Percentiles rank a stretch among this genome's conserved stretches.
These are phyloP conservation scores for Pseudanteris insignis DNA, from an alignment of 2,888 invertebrate genomes.

Conservation along the genomic window DNA sequence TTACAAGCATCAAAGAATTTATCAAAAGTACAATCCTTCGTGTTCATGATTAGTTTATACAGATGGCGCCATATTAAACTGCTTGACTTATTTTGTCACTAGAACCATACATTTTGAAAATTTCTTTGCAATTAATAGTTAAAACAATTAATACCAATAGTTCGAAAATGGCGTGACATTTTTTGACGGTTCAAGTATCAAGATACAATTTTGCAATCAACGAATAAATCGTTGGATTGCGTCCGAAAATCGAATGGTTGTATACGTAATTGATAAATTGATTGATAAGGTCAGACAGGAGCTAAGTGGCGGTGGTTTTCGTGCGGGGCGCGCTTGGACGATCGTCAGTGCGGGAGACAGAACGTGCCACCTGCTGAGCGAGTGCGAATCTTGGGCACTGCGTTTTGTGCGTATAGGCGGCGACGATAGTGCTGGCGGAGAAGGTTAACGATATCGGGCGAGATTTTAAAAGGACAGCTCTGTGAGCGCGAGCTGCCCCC, in stretches of 20 bases:
- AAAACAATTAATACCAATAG: too few species aligned
- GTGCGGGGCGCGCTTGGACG: constrained; percentile 7
- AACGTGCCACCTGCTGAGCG: constrained; percentile 29
- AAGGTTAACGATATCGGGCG: constrained; percentile 56
- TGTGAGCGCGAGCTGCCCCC: constrained; percentile 49
- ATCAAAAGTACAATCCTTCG: too few species aligned
- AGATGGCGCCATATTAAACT: too few species aligned
- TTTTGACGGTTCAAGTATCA: too few species aligned
- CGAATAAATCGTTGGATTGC: not conserved
- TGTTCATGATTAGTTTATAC: too few species aligned
- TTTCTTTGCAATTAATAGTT: too few species aligned
- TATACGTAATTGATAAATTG: constrained; percentile 24
- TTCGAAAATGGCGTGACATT: too few species aligned
- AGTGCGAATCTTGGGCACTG: constrained; percentile 30
- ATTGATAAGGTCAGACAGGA: constrained; percentile 16
- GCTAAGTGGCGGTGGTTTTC: constrained; percentile 13
- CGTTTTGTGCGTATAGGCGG: constrained; percentile 15
- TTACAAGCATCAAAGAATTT: too few species aligned
- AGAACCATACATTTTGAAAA: too few species aligned
- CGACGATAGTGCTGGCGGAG: constrained; percentile 30
- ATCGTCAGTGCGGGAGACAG: constrained; percentile 1
- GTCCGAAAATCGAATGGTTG: not conserved
- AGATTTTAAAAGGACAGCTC: constrained; percentile 58
- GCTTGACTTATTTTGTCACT: not conserved
- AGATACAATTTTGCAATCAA: too few species aligned